Percentiles rank a stretch among this genome's conserved stretches.
Evolutionary conservation across 2,888 invertebrate genomes (phyloP).

Genomic region (Eilema depressum): DNA sequence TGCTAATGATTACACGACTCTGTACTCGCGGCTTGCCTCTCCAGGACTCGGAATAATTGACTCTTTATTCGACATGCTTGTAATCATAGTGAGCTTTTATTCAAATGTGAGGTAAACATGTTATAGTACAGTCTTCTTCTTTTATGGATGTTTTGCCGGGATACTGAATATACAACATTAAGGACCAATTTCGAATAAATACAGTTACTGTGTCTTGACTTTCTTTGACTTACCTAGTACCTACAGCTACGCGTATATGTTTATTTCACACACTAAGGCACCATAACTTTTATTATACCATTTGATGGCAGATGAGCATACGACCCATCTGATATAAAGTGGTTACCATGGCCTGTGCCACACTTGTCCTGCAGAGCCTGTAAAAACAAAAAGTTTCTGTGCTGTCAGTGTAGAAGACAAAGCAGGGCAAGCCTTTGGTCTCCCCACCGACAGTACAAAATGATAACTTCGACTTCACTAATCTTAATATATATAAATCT

Average conservation of each 20-base stretch:
- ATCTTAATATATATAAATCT: too few species aligned
- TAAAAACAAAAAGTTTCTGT: too few species aligned
- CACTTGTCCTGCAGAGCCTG: too few species aligned
- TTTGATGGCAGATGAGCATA: too few species aligned
- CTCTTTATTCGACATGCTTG: conserved; percentile 51
- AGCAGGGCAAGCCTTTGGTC: too few species aligned
- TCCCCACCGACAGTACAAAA: too few species aligned
- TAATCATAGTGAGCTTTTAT: conserved; percentile 52
- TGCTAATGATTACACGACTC: conserved; percentile 60
- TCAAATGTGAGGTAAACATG: conserved; percentile 36
- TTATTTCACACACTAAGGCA: neutral
- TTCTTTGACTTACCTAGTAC: neutral
- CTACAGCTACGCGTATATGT: neutral
- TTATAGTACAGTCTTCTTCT: neutral
- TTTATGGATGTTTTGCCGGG: neutral
- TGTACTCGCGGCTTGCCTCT: conserved; percentile 57
- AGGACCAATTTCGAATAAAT: neutral
- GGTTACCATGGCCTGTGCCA: too few species aligned
- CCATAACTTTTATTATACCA: too few species aligned
- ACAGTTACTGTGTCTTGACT: neutral
- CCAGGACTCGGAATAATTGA: conserved; percentile 53
- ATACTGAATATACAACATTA: neutral
- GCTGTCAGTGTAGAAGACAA: too few species aligned
- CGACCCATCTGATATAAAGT: too few species aligned
- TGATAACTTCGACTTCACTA: too few species aligned